These are phyloP conservation scores for Sarcophilus harrisii DNA, from an alignment of 2,797 vertebrate species.

Conservation along the genomic window DNA sequence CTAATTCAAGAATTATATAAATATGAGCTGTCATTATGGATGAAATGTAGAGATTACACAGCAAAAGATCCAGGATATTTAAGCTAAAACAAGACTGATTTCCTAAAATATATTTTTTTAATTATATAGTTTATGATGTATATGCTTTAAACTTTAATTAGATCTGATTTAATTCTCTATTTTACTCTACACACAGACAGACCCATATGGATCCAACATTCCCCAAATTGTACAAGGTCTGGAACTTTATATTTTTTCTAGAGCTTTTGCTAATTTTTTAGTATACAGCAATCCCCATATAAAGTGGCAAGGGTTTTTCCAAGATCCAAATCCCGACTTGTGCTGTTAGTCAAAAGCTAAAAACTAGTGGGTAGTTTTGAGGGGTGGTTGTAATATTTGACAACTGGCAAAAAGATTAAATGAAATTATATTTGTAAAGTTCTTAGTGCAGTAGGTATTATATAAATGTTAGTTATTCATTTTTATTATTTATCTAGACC, in stretches of 20 bases:
- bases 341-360: not conserved
- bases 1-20: not conserved
- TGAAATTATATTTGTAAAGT: not conserved
- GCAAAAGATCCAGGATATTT: not conserved
- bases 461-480: not conserved
- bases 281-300: not conserved
- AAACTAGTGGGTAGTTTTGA: not conserved
- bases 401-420: not conserved
- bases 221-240: conserved; percentile 9
- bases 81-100: conserved; percentile 3
- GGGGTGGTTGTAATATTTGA: not conserved
- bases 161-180: conserved; percentile 6
- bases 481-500: conserved; percentile 20
- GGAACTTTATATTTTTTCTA: conserved; percentile 32
- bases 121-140: not conserved
- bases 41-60: not conserved
- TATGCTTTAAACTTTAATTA: not conserved
- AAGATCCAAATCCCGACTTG: not conserved
- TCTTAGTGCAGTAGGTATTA: not conserved
- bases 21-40: not conserved
- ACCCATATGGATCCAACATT: not conserved
- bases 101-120: not conserved
- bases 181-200: conserved; percentile 21
- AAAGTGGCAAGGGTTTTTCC: not conserved
- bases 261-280: conserved; percentile 31